A percentile compares a stretch with the other conserved stretches of the same genome.
These are phyloP conservation scores for Melitaea cinxia DNA, from an alignment of 1,140 invertebrate species.

Conservation along the genomic window DNA sequence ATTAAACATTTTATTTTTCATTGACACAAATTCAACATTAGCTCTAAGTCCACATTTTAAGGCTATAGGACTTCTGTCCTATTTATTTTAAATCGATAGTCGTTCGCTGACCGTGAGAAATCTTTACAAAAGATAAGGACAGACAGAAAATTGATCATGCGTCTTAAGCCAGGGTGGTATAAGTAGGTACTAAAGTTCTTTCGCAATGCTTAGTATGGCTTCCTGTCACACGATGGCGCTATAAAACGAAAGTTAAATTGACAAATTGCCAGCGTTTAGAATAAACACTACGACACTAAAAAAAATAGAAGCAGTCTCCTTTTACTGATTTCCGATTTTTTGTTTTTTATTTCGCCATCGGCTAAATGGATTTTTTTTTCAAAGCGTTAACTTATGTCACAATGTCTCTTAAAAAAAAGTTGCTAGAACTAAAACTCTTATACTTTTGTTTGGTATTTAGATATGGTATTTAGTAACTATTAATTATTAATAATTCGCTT, in stretches of 20 bases:
- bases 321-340: no score
- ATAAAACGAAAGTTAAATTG: background rate
- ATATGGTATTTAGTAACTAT: no score
- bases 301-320: no score
- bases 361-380: no score
- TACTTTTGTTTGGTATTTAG: no score
- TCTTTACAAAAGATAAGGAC: slow-evolving; percentile 57
- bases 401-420: no score
- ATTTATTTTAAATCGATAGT: slow-evolving; percentile 77
- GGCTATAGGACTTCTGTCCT: slow-evolving; percentile 57
- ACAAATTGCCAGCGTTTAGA: background rate
- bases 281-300: background rate
- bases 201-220: slow-evolving; percentile 9
- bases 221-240: slow-evolving; percentile 13
- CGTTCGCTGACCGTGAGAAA: slow-evolving; percentile 58
- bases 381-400: no score
- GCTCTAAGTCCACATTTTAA: slow-evolving; percentile 58
- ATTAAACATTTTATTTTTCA: slow-evolving; percentile 56
- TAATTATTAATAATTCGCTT: no score
- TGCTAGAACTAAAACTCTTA: no score
- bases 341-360: no score
- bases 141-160: slow-evolving; percentile 73
- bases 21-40: slow-evolving; percentile 36
- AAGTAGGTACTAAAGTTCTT: slow-evolving; percentile 37
- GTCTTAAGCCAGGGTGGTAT: slow-evolving; percentile 55